phyloP scores from a whole-genome alignment of 2,797 vertebrate genomes.

The Ciconia nigra region DNA sequence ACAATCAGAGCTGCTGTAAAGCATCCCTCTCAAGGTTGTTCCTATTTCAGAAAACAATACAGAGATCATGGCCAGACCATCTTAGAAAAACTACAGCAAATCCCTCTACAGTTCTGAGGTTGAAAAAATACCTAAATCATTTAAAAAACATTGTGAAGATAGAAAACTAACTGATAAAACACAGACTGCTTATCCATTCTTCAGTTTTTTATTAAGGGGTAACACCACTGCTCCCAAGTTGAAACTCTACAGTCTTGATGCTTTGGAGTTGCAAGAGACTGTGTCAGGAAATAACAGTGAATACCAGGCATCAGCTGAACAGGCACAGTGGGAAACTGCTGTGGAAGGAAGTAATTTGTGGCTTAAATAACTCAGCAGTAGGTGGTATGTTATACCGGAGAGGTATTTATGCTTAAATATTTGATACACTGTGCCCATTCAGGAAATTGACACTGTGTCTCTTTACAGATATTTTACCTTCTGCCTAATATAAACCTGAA shows the following conservation, averaged over 20 bases:
- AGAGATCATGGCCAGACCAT: background rate
- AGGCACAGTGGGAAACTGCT: background rate
- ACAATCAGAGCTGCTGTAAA: background rate
- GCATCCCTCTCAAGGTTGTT: background rate
- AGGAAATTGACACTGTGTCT: background rate
- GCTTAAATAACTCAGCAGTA: background rate
- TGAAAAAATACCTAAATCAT: background rate
- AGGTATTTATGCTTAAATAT: background rate
- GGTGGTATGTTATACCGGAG: background rate
- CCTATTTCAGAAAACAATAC: background rate
- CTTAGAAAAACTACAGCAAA: background rate
- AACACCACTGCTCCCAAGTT: background rate
- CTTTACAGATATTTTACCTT: background rate
- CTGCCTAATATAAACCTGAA: background rate
- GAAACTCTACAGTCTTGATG: background rate
- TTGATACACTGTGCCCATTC: background rate
- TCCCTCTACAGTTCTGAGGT: background rate
- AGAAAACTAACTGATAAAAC: background rate
- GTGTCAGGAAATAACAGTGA: background rate
- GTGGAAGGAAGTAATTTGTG: constrained; percentile 5
- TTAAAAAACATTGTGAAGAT: background rate
- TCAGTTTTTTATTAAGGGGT: background rate
- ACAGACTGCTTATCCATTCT: background rate
- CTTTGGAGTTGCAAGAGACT: background rate
- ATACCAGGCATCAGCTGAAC: background rate